Conservation (phyloP, 2,113 vertebrate genomes). For the Antechinus stuartii region DNA sequence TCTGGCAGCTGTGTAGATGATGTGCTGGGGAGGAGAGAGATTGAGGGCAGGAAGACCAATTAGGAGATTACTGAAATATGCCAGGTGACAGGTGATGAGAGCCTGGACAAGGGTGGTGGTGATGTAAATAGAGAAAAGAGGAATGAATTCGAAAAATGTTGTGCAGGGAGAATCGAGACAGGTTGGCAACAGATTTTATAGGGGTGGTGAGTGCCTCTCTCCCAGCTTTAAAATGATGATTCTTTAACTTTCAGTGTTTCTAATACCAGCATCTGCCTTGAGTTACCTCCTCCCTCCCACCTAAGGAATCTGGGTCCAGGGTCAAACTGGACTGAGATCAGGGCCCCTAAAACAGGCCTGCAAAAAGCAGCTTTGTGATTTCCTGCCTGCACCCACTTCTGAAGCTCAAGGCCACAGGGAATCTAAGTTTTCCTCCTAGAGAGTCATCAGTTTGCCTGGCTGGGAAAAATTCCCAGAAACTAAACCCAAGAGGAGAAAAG, state of each 20-base stretch:
- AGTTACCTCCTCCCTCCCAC: neutral
- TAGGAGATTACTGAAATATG: neutral
- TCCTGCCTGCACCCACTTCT: neutral
- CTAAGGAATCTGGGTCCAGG: neutral
- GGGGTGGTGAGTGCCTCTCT: neutral
- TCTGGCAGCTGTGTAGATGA: neutral
- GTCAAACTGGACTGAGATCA: neutral
- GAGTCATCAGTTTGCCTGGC: neutral
- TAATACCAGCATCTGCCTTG: neutral
- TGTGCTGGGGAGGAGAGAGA: neutral
- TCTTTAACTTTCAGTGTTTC: neutral
- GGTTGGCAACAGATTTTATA: neutral
- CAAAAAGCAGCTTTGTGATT: neutral
- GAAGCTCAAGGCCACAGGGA: neutral
- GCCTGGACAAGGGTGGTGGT: neutral
- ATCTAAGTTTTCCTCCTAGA: neutral
- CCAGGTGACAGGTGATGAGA: neutral
- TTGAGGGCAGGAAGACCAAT: neutral
- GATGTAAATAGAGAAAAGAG: neutral
- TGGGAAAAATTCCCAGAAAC: constrained; percentile 3
- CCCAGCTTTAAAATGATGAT: neutral
- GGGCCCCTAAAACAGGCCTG: constrained; percentile 5
- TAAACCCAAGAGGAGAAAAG: neutral
- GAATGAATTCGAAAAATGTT: neutral
- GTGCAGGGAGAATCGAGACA: neutral